phyloP scores from a whole-genome alignment of 2,888 invertebrate genomes.

The Cheilosia impressa region DNA sequence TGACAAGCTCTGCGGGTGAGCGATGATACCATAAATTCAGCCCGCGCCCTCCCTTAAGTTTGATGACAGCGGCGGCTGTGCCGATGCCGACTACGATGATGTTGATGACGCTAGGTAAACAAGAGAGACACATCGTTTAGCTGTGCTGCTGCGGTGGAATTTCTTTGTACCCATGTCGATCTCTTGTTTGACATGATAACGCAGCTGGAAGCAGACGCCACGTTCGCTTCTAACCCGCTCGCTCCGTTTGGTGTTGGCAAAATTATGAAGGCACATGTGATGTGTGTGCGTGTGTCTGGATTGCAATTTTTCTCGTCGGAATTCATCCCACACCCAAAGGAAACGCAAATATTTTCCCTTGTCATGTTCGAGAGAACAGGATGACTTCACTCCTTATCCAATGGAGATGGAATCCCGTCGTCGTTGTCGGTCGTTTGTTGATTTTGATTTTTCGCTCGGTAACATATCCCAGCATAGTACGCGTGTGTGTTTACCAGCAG shows the following conservation, averaged over 20 bases:
- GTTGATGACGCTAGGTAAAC: slow-evolving; percentile 72
- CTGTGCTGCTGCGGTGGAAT: slow-evolving; percentile 64
- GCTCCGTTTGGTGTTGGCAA: slow-evolving; percentile 37
- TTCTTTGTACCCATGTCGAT: slow-evolving; percentile 70
- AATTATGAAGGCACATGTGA: slow-evolving; percentile 34
- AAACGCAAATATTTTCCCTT: slow-evolving; percentile 73
- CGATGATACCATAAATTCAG: slow-evolving; percentile 40
- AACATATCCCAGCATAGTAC: slow-evolving; percentile 15
- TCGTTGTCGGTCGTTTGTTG: slow-evolving; percentile 54
- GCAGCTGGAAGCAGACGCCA: slow-evolving; percentile 66
- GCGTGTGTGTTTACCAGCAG: slow-evolving; percentile 51
- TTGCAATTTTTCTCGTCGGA: slow-evolving; percentile 60
- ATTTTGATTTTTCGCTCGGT: slow-evolving; percentile 65
- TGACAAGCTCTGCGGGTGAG: slow-evolving; percentile 51
- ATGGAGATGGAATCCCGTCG: slow-evolving; percentile 58
- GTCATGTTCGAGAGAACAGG: slow-evolving; percentile 66
- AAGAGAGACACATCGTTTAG: slow-evolving; percentile 70
- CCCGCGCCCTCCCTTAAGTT: slow-evolving; percentile 4
- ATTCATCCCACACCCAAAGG: slow-evolving; percentile 35
- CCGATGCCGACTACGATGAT: slow-evolving; percentile 51
- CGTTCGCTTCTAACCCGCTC: slow-evolving; percentile 20
- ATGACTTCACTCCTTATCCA: slow-evolving; percentile 58
- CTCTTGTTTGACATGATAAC: slow-evolving; percentile 73
- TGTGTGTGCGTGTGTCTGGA: slow-evolving; percentile 20
- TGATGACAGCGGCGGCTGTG: slow-evolving; percentile 20